Percentiles rank a stretch among this genome's conserved stretches.
Conservation (phyloP, 2,113 vertebrate genomes). For the Zootoca vivipara region DNA sequence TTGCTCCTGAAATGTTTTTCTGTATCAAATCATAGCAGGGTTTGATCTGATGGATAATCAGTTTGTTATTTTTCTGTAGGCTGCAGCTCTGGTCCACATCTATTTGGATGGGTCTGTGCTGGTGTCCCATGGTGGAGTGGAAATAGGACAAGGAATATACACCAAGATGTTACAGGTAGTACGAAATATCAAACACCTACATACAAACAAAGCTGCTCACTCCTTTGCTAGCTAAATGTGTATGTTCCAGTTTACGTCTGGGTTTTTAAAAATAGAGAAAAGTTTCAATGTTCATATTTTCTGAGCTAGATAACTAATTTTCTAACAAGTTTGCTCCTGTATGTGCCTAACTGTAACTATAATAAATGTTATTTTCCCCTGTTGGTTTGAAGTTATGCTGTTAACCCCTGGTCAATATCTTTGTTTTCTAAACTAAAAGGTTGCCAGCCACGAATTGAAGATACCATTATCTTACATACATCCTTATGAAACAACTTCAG, state of each 20-base stretch:
- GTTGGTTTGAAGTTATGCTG: background rate
- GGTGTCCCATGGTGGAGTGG: conserved; percentile 81
- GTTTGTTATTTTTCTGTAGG: conserved; percentile 65
- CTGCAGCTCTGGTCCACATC: conserved; percentile 83
- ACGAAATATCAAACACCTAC: background rate
- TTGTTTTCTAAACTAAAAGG: conserved; percentile 64
- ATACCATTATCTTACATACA: conserved; percentile 78
- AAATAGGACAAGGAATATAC: conserved; percentile 87
- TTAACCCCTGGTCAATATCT: background rate
- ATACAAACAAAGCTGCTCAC: background rate
- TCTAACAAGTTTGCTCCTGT: background rate
- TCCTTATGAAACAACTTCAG: conserved; percentile 85
- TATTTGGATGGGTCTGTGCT: conserved; percentile 87
- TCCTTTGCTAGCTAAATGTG: background rate
- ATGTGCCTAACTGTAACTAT: background rate
- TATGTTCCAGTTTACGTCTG: background rate
- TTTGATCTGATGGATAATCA: background rate
- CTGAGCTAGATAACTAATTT: background rate
- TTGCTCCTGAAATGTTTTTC: background rate
- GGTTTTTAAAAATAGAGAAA: background rate
- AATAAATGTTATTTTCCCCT: background rate
- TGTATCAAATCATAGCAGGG: background rate
- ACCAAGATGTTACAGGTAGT: conserved; percentile 86
- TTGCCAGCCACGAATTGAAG: conserved; percentile 83
- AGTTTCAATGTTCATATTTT: background rate